Evolutionary conservation across 1,140 invertebrate genomes (phyloP).

Genomic region (Hypothenemus hampei): DNA sequence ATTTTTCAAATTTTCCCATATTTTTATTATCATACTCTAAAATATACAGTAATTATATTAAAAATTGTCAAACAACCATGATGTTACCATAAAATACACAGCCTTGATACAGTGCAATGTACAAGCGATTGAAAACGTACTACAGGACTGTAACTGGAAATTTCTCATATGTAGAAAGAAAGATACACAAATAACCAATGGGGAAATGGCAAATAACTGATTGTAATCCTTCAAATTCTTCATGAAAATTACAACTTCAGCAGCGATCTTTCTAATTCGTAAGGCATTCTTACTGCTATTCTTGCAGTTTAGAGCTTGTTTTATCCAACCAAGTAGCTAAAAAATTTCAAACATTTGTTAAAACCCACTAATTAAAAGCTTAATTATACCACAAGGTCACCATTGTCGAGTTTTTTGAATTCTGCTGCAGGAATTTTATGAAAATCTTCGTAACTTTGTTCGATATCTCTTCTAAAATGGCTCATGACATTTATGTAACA

Average conservation of each 20-base stretch:
- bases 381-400: constrained; percentile 1
- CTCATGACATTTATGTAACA: not conserved
- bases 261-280: not conserved
- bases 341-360: not conserved
- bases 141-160: not conserved
- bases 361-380: not conserved
- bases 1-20: not conserved
- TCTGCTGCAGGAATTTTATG: constrained; percentile 4
- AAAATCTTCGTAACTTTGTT: constrained; percentile 5
- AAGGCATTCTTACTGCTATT: not conserved
- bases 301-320: not conserved
- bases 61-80: not conserved
- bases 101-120: not conserved
- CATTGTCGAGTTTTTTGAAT: constrained; percentile 4
- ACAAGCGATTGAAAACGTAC: not conserved
- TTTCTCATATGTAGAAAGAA: not conserved
- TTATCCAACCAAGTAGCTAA: not conserved
- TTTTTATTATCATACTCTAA: not conserved
- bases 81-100: not conserved
- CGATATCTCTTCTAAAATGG: not conserved
- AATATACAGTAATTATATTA: too few species aligned
- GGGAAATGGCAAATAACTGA: not conserved
- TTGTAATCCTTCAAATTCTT: not conserved
- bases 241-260: not conserved
- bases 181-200: not conserved